Base-by-base conservation (phyloP, 2,113 vertebrate genomes). In the Festucalex cinctus region DNA sequence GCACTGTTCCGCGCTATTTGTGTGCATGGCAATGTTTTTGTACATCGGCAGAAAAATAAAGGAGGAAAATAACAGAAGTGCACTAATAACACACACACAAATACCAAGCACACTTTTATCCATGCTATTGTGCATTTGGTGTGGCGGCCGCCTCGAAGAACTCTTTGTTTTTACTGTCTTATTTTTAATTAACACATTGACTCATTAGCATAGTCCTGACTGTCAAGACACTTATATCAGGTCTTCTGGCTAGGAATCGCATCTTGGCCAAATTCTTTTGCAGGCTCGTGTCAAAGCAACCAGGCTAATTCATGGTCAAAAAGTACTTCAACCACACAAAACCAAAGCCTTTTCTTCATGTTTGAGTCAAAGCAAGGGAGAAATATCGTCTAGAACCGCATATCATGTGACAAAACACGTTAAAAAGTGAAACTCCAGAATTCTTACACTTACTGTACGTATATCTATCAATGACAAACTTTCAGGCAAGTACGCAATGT, bases 1-100 rank as follows among this genome's bases (percentile, higher is more conserved):
- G 36, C 65, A 64, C 68, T 75, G 63, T 68, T 37, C 66, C 60
- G 69, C 66, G 68, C 65, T 74, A 66, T 83, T n/a, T 79, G 75
- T 82, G 53, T 79, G 74, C 66, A 68, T 70, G 63, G 68, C 22
- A n/a, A 67, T 70, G 72, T 60, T 66, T 2, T 63, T 66, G 65
- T 37, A 53, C 35, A 67, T 75, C 5, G 26, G 24, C 1, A 2
- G 14, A 10, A 26, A 1, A 26, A 24, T 26, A 53, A 24, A 13
- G 51, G 51, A 54, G 43, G 66, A 65, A 73, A 61, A 75, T 41
- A 80, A 77, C 61, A 75, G 56, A 78, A n/a, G n/a, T n/a, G n/a
- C n/a, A n/a, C n/a, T n/a, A n/a, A n/a, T n/a, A n/a, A n/a, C n/a
- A n/a, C n/a, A n/a, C n/a, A n/a, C n/a, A n/a, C n/a, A n/a, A n/a